phyloP scores from a whole-genome alignment of 2,888 invertebrate genomes.

The Capitulum mitella region DNA sequence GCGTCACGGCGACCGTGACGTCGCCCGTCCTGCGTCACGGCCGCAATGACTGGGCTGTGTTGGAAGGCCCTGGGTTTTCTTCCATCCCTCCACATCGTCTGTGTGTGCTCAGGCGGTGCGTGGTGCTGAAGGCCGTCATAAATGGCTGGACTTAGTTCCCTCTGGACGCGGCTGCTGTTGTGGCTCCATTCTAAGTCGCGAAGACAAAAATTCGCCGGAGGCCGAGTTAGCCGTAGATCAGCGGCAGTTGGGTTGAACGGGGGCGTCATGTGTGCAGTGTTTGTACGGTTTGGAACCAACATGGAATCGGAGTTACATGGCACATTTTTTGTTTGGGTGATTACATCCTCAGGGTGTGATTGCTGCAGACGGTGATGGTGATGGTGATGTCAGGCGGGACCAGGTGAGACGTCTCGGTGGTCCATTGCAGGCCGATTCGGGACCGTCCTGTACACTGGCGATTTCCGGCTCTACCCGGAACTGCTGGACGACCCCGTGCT shows the following conservation, averaged over 20 bases:
- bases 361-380: too few species aligned
- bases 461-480: not conserved
- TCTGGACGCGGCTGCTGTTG: too few species aligned
- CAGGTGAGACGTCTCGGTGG: too few species aligned
- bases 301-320: too few species aligned
- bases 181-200: too few species aligned
- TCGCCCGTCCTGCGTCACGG: not conserved
- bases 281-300: too few species aligned
- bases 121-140: not conserved
- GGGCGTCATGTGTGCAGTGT: too few species aligned
- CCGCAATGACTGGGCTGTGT: too few species aligned
- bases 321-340: not conserved
- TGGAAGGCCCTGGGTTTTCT: not conserved
- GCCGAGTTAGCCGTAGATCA: too few species aligned
- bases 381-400: too few species aligned
- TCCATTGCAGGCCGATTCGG: not conserved
- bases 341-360: not conserved
- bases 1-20: not conserved
- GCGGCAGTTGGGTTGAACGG: not conserved
- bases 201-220: too few species aligned
- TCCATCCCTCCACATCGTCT: too few species aligned
- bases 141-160: not conserved
- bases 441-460: constrained; percentile 17
- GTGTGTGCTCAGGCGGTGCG: not conserved
- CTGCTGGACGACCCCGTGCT: not conserved